Evolutionary conservation across 2,113 vertebrate genomes (phyloP), one percentile per base, ranked within the genome.

Genomic region (Thymallus thymallus): DNA sequence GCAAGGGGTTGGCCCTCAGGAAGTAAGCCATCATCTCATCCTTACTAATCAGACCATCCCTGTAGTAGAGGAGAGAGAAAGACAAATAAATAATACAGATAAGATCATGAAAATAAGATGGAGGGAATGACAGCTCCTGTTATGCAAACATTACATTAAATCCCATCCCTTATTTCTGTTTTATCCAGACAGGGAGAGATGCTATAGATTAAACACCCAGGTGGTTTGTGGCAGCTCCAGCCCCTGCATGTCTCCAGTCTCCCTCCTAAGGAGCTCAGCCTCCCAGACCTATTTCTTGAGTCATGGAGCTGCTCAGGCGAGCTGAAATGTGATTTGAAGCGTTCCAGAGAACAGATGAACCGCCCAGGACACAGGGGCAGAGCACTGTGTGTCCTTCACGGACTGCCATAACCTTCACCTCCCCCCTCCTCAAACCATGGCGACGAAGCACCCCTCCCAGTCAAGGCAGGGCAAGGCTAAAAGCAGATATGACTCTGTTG

Each of bases 21-120:
- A 98, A 99, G 85, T 98, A 99, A 5, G 96, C 96, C 85, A 96
- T 97, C 97, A 98, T 99, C 91, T 99, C 97, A 75, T 97, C 97
- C 89, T 99, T 99, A 89, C 96, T 99, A 86, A 99, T 98, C 66
- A 96, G 88, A 5, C 97, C 97, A 79, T 99, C 97, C 88, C 97
- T 98, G 88, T 55, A 55, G 13, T 20, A 55, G 51, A 55, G 18
- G 6, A 60, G 56, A 9, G 5, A 71, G 56, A 60, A 9, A 22
- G 48, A 18, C 1, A 60, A 16, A 60, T 5, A 22, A n/a, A 58
- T 6, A 56, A 56, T 60, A 60, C 20, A 60, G 56, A 60, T 26
- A 29, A 55, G 68, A 69, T 2, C 16, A 70, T n/a, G 6, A 60
- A 23, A 20, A 20, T 13, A 9, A 5, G 6, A 60, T 60, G 56